Evolutionary conservation across 2,888 invertebrate genomes (phyloP).

Genomic region (Catocala fraxini): DNA sequence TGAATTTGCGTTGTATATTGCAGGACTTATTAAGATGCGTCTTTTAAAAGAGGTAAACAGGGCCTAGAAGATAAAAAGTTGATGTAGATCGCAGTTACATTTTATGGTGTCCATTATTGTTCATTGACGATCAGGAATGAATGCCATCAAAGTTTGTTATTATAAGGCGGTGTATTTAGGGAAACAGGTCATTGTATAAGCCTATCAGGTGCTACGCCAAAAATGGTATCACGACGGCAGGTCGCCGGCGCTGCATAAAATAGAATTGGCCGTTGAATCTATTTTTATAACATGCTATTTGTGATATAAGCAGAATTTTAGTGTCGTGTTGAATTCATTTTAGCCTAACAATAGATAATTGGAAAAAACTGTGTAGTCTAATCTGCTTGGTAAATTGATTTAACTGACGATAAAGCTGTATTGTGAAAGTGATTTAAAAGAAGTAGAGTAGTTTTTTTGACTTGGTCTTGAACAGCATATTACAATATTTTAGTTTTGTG

Average conservation of each 20-base stretch:
- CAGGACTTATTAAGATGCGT: slow-evolving; percentile 34
- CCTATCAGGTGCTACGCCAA: background rate
- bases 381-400: no score
- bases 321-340: no score
- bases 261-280: background rate
- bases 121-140: slow-evolving; percentile 13
- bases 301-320: no score
- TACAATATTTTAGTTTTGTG: no score
- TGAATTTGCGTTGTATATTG: slow-evolving; percentile 10
- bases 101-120: slow-evolving; percentile 25
- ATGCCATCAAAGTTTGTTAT: background rate
- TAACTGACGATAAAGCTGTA: no score
- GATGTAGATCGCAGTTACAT: slow-evolving; percentile 14
- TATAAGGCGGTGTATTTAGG: background rate
- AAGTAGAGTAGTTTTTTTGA: no score
- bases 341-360: no score
- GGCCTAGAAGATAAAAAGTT: slow-evolving; percentile 21
- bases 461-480: no score
- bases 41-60: slow-evolving; percentile 25
- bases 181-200: background rate
- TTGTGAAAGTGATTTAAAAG: no score
- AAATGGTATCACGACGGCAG: background rate
- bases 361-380: no score
- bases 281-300: no score
- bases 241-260: background rate